Evolutionary conservation across 1,140 invertebrate species (phyloP), one percentile per base, ranked within the genome.

Genomic region (Drosophila varians): DNA sequence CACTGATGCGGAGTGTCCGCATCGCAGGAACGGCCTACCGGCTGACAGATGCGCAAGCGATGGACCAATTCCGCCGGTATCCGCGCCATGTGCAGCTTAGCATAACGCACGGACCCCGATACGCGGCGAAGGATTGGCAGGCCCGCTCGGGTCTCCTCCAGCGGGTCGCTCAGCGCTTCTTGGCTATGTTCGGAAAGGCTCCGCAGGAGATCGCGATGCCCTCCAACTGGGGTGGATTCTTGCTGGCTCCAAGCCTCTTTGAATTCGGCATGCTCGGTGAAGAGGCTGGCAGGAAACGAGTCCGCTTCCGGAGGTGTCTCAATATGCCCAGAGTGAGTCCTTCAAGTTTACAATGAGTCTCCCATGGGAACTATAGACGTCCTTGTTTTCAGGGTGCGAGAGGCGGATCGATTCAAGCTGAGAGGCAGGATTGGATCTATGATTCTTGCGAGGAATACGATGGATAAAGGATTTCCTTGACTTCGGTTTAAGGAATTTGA

Each of bases 1-100:
- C 94, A 14, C 91, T 97, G 4, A 94, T 94, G 71, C 93, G 96
- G 92, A 95, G 95, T 49, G 95, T 99, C 31, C 93, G 98, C 53
- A 95, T 99, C 68, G 97, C 99, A 92, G 98, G 98, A 3, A 79
- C 64, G 42, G 95, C 96, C 0, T 43, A 25, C 18, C 61, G 56
- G 1, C 16, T 84, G 12, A 65, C 42, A 1, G 26, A 40, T 1
- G 38, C 49, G 3, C 71, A 84, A 53, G 45, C 66, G 0, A 11
- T 64, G 8, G 34, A 43, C 0, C 79, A 84, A 31, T 84, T 84
- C 16, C 42, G 46, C 3, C 55, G 43, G 1, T 84, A 84, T 54
- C 66, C 79, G 0, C 79, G 71, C 0, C 52, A 78, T 1, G 18
- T 68, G 9, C 79, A 84, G 28, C 40, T 75, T 0, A 19, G 61